Base-by-base conservation (phyloP, 2,797 vertebrate species). In the Caiman crocodilus region DNA sequence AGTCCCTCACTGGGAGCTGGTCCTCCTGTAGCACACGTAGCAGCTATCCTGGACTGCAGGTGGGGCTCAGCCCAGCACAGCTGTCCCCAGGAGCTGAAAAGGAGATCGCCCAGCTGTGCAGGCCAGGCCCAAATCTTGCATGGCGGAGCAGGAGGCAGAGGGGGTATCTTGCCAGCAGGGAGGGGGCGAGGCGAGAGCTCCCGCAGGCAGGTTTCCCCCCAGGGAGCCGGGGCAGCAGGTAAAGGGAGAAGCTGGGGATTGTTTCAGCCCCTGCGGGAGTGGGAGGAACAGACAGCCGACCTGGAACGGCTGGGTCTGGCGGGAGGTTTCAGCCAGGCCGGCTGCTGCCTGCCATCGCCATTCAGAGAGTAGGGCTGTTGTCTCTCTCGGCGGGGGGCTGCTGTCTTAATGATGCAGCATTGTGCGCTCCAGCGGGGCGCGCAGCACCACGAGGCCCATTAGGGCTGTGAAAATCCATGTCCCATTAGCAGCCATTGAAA, bases 361-460 rank as follows among this genome's bases (percentile, higher is more conserved):
- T 91, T 56, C 73, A 90, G 20, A 95, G 89, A 97, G 93, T 82
- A 85, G 85, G 81, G 76, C 88, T 28, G 69, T 94, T 82, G 91
- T 94, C 84, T 93, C 77, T 89, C 93, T 93, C 77, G 0, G 57
- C 74, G 11, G 56, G 69, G 73, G 78, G 63, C 86, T 30, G 74
- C 77, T 16, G 89, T 32, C 23, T 77, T 85, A 95, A 96, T 87
- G 94, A 90, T 96, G 91, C 91, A 73, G 89, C 84, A 86, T 74
- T 95, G 87, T 96, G 92, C 93, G 96, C 80, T 92, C 88, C 87
- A 80, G 86, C 91, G 91, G 91, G 89, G 95, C 78, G 85, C 93
- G 59, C 86, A 96, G 64, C 90, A 77, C 93, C 94, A 90, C 84
- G 96, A 94, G 93, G 95, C 95, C 95, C 95, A 96, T 95, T 96